Evolutionary conservation across 2,113 vertebrate genomes (phyloP), one percentile per base, ranked within the genome.

Genomic region (Catagonus wagneri): DNA sequence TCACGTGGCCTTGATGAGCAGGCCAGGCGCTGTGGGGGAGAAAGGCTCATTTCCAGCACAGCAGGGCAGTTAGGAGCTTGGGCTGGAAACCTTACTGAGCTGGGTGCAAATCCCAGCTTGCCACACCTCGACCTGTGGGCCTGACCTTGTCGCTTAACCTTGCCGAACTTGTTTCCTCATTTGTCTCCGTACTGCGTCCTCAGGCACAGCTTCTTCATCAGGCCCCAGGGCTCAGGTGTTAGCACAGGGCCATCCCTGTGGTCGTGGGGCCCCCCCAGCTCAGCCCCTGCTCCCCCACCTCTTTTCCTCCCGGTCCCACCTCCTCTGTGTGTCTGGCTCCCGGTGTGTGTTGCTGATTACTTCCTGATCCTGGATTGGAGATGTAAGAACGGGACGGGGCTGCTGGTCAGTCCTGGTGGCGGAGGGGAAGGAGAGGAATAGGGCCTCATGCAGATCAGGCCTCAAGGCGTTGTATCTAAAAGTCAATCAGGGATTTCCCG

Each of bases 31-130:
- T 8, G 2, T 2, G 13, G n/a, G 17, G 23, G 13, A 61, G 75
- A 32, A 60, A 6, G 1, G 0, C n/a, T 7, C 63, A 0, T 10
- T 14, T 7, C 65, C 52, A n/a, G 69, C 17, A 2, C n/a, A 12
- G 63, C 84, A 72, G 19, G 60, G 63, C 50, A 52, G 52, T 27
- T 13, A 13, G 13, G 72, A 27, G 8, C 4, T 0, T 29, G 27
- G 27, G 12, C 25, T 52, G 75, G 63, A 74, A 66, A 8, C 7
- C 29, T 2, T 14, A 8, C 7, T 7, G 50, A 39, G 23, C 32
- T 13, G 66, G 69, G 71, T 1, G 0, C 10, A 4, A 25, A 34
- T 34, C 74, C 52, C 61, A 20, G 36, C 25, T 39, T 22, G 25
- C 74, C 36, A 8, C 50, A 36, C 22, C 88, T 56, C 0, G 0